phyloP scores from a whole-genome alignment of 2,113 vertebrate species.

The Pedetes capensis region DNA sequence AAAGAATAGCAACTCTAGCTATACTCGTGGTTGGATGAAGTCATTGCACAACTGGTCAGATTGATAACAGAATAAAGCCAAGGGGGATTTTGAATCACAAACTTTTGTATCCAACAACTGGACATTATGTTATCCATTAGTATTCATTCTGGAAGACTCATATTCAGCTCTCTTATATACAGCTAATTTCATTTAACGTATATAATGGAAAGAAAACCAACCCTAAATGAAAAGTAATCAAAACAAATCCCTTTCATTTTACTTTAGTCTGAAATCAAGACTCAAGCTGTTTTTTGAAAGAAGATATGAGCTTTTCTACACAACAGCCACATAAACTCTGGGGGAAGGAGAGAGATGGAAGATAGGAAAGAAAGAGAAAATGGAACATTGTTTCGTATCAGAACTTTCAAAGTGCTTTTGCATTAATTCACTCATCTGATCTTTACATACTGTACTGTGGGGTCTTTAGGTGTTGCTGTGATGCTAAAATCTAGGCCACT shows the following conservation, averaged over 20 bases:
- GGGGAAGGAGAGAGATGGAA: background rate
- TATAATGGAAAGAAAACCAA: background rate
- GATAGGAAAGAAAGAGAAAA: background rate
- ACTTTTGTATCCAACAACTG: background rate
- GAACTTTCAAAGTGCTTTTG: background rate
- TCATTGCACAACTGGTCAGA: background rate
- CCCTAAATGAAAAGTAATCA: background rate
- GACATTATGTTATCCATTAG: background rate
- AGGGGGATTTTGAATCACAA: background rate
- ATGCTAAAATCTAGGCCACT: too few species aligned
- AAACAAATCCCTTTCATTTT: background rate
- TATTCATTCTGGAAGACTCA: background rate
- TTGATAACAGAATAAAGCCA: background rate
- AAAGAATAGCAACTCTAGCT: background rate
- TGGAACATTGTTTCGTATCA: background rate
- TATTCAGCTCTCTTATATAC: background rate
- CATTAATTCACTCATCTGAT: background rate
- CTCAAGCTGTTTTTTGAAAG: background rate
- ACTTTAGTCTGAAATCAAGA: background rate
- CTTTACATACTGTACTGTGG: too few species aligned
- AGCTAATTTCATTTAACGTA: background rate
- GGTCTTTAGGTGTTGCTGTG: too few species aligned
- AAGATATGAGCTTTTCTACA: background rate
- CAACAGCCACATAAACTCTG: background rate
- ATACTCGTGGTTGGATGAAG: background rate